Base-by-base conservation (phyloP, 2,888 invertebrate species). In the Cephus sareptanus region DNA sequence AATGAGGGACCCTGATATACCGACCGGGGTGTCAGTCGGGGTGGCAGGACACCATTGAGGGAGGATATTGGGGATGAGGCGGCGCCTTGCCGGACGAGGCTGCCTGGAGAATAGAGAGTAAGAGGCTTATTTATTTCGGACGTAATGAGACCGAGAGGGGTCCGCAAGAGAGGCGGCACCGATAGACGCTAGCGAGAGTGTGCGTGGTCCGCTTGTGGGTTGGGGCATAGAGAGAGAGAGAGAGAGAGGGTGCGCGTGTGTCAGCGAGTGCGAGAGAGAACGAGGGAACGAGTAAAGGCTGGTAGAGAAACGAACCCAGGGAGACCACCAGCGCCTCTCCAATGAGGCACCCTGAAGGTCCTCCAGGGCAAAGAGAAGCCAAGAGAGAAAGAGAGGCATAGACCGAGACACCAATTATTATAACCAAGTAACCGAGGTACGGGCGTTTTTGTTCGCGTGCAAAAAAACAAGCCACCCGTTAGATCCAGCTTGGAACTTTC, bases 1-100 rank as follows among this genome's bases (percentile, higher is more conserved):
- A 85, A 85, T 84, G 84, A 84, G 85, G 85, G 81, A 80, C 81
- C 81, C 82, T 83, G 85, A 85, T 83, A 81, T 82, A 84, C 81
- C 84, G 83, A 80, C 82, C 80, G 56, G 82, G 84, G 85, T 83
- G 83, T 81, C 83, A 81, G 82, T 79, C 80, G 73, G 82, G 84
- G 85, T 82, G 83, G 81, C 83, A 81, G 82, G 79, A 73, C 77
- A 75, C 77, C 77, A 78, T 74, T 76, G 79, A 77, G 81, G 75
- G 79, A 73, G 74, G 77, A 79, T 31, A 83, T 80, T 78, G 79
- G 80, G 78, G 75, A 79, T 76, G 79, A 76, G 82, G 77, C 79
- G 77, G 78, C 77, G 78, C 74, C 74, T 71, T 34, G 56, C 15
- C 9, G 77, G 79, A 78, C 77, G 77, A 76, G 79, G 73, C 74